Percentiles rank a stretch among this genome's conserved stretches.
phyloP scores from a whole-genome alignment of 2,113 vertebrate species.

The Crotalus viridis region DNA sequence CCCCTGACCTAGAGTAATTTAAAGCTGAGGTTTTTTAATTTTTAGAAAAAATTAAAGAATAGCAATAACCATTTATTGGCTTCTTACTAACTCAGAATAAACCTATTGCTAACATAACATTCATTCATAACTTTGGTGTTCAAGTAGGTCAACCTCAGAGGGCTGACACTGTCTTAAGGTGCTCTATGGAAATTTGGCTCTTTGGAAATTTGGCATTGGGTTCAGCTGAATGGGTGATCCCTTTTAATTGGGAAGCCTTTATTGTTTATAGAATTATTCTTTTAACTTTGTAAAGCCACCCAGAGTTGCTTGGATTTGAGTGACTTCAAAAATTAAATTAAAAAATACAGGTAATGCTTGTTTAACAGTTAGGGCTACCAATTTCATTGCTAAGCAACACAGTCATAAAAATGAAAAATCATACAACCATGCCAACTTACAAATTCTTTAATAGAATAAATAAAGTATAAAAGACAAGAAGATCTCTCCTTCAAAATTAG shows the following conservation, averaged over 20 bases:
- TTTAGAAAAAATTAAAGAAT: neutral
- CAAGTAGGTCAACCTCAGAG: neutral
- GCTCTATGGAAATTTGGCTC: neutral
- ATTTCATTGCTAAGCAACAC: neutral
- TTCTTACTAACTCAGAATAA: neutral
- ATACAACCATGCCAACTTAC: neutral
- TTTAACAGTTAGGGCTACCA: neutral
- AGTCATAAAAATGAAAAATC: neutral
- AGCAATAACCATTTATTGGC: neutral
- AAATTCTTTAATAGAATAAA: neutral
- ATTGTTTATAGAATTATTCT: neutral
- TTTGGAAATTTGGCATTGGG: neutral
- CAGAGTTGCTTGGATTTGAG: neutral
- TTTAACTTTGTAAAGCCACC: neutral
- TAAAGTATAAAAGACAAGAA: neutral
- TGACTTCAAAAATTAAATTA: neutral
- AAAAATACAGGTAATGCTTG: neutral
- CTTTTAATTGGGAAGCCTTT: neutral
- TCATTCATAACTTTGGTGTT: neutral
- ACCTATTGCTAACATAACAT: neutral
- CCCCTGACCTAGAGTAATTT: neutral
- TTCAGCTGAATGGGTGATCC: neutral
- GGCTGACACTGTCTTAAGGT: neutral
- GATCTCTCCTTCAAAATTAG: neutral
- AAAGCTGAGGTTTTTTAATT: neutral